Base-by-base conservation (phyloP, 2,797 vertebrate genomes). In the Serranus cabrilla region DNA sequence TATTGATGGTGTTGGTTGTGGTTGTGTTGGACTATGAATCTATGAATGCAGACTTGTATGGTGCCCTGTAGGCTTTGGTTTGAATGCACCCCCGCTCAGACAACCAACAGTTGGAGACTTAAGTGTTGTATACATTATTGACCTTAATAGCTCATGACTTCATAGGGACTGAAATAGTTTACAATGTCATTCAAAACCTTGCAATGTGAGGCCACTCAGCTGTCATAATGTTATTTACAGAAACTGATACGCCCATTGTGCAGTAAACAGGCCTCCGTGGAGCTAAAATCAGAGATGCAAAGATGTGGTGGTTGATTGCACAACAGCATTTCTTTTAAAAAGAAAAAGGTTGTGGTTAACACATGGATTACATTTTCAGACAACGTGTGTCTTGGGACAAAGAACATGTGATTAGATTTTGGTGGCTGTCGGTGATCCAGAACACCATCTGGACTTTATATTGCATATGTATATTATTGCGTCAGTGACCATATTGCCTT, bases 41-140 rank as follows among this genome's bases (percentile, higher is more conserved):
- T 25, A 20, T 58, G n/a, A 70, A 73, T 57, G 65, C 31, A 50
- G 25, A 21, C 39, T 18, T 57, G 13, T 25, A 23, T 27, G 40
- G 47, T 37, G 8, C 42, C 4, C 21, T 18, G 18, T 39, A 49
- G 16, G 34, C 16, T 51, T 57, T 16, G 11, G 1, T 18, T 20
- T 14, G 39, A 52, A 6, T 31, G 11, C 23, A 5, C 11, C n/a
- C 18, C 16, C 25, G 23, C 46, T 23, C 46, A 47, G 14, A 54
- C 17, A 52, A 18, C 2, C 75, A 31, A 21, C 39, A 5, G 8
- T 58, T n/a, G 5, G 2, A 11, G 16, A 20, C 5, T 8, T 54
- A 54, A 1, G 21, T 55, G 5, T 20, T 64, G 9, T 40, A 20
- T 25, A 49, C 34, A 51, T 55, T 56, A 43, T 45, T 25, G 37